A percentile compares a stretch with the other conserved stretches of the same genome.
Evolutionary conservation across 1,140 invertebrate species (phyloP).

Genomic region (Drosophila ambigua): DNA sequence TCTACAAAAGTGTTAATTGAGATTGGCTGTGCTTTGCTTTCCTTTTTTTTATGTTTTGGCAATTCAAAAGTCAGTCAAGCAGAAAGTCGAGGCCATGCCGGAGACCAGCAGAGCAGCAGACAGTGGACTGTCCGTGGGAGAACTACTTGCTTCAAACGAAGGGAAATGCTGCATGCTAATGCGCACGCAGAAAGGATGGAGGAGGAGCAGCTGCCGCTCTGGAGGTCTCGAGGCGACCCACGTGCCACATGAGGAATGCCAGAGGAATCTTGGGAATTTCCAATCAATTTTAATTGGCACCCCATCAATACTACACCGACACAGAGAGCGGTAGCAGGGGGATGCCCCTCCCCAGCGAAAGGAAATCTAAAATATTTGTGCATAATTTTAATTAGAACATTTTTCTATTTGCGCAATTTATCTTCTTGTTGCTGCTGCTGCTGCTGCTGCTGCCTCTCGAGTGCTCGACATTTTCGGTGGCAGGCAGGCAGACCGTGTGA

Average conservation of each 20-base stretch:
- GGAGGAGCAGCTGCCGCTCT: slow-evolving; percentile 36
- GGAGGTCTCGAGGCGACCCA: slow-evolving; percentile 40
- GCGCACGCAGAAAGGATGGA: slow-evolving; percentile 22
- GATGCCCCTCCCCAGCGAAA: slow-evolving; percentile 29
- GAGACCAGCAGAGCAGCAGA: no score
- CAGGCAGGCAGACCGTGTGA: slow-evolving; percentile 1
- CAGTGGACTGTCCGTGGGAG: no score
- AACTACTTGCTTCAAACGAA: slow-evolving; percentile 11
- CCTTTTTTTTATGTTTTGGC: slow-evolving; percentile 26
- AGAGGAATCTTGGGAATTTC: slow-evolving; percentile 68
- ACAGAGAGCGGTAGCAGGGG: slow-evolving; percentile 19
- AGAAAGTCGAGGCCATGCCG: slow-evolving; percentile 45
- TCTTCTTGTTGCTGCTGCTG: slow-evolving; percentile 44
- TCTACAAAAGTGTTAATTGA: slow-evolving; percentile 78
- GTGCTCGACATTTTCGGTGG: no score
- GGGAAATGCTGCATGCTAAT: slow-evolving; percentile 55
- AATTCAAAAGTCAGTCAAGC: slow-evolving; percentile 44
- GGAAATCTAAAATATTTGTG: slow-evolving; percentile 76
- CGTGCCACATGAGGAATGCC: slow-evolving; percentile 66
- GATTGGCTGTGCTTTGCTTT: slow-evolving; percentile 2
- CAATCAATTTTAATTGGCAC: slow-evolving; percentile 84
- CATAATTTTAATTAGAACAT: slow-evolving; percentile 83
- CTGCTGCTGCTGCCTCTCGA: not conserved
- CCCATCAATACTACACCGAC: slow-evolving; percentile 67
- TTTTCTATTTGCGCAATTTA: slow-evolving; percentile 82